Evolutionary conservation across 2,797 vertebrate genomes (phyloP).

Genomic region (Lindbergichthys nudifrons): DNA sequence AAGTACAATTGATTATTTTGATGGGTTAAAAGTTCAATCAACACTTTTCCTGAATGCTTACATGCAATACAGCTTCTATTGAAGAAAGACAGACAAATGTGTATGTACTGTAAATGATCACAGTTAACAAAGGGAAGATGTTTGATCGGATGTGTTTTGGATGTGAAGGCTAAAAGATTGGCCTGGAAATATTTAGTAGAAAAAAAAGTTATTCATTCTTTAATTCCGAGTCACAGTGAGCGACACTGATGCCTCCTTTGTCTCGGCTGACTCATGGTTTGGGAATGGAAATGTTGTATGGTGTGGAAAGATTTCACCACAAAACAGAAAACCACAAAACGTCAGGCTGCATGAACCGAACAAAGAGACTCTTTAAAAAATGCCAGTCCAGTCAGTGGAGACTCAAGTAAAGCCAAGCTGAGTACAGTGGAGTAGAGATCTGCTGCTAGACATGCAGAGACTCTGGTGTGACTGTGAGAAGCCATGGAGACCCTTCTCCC

Average conservation of each 20-base stretch:
- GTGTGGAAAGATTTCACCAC: slow-evolving; percentile 81
- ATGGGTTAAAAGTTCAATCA: slow-evolving; percentile 58
- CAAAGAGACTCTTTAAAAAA: slow-evolving; percentile 76
- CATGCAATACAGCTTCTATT: slow-evolving; percentile 12
- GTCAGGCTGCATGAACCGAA: slow-evolving; percentile 66
- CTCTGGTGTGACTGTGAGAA: slow-evolving; percentile 76
- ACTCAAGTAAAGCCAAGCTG: slow-evolving; percentile 54
- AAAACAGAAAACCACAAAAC: slow-evolving; percentile 62
- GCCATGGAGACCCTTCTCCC: slow-evolving; percentile 64
- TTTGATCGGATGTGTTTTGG: slow-evolving; percentile 32
- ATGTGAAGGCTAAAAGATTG: slow-evolving; percentile 32
- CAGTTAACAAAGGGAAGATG: slow-evolving; percentile 39
- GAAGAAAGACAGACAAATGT: slow-evolving; percentile 18
- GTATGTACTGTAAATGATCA: slow-evolving; percentile 38
- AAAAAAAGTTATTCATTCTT: slow-evolving; percentile 64
- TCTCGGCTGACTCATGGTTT: slow-evolving; percentile 81
- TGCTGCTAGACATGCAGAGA: slow-evolving; percentile 51
- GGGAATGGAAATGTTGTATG: slow-evolving; percentile 79
- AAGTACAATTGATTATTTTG: slow-evolving; percentile 70
- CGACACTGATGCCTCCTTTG: slow-evolving; percentile 80
- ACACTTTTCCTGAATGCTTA: slow-evolving; percentile 48
- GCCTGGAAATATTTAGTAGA: slow-evolving; percentile 54
- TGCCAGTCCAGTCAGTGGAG: slow-evolving; percentile 50
- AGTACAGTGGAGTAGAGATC: slow-evolving; percentile 59
- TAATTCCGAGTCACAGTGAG: slow-evolving; percentile 62